These are phyloP conservation scores for Chymomyza caudatula DNA, from an alignment of 2,888 invertebrate species.

Conservation along the genomic window DNA sequence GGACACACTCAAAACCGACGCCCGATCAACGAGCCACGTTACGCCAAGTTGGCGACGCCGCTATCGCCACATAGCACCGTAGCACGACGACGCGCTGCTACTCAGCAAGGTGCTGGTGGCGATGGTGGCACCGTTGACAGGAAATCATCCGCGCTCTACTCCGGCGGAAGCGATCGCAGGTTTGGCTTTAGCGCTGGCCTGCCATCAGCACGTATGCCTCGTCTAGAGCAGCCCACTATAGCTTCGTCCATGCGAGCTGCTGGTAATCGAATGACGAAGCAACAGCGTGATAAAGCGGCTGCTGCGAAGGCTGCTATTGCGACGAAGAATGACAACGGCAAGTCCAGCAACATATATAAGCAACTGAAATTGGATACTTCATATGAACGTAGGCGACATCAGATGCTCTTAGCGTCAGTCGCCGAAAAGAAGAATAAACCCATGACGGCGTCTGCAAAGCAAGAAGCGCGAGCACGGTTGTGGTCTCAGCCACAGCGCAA, in stretches of 20 bases:
- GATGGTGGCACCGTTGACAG: slow-evolving; percentile 51
- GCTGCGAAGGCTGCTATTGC: not conserved
- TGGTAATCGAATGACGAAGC: slow-evolving; percentile 32
- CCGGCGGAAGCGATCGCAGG: not conserved
- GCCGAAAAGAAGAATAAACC: not conserved
- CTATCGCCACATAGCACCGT: slow-evolving; percentile 42
- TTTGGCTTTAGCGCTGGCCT: not conserved
- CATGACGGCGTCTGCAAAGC: slow-evolving; percentile 9
- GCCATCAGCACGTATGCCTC: not conserved
- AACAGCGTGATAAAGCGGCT: slow-evolving; percentile 16
- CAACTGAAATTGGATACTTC: not conserved
- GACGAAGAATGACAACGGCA: not conserved
- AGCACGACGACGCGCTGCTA: slow-evolving; percentile 22
- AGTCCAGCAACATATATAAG: not conserved
- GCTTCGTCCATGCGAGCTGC: slow-evolving; percentile 50
- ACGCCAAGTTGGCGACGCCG: slow-evolving; percentile 33
- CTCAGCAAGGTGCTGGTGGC: slow-evolving; percentile 48
- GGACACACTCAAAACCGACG: not conserved
- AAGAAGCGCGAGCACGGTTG: slow-evolving; percentile 27
- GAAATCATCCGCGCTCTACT: slow-evolving; percentile 14
- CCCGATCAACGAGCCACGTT: slow-evolving; percentile 12
- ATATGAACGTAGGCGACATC: not conserved
- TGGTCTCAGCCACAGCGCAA: slow-evolving; percentile 9
- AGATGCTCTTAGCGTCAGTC: not conserved
- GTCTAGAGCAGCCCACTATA: slow-evolving; percentile 49